Evolutionary conservation across 2,797 vertebrate species (phyloP).

Genomic region (Micrastur ruficollis): DNA sequence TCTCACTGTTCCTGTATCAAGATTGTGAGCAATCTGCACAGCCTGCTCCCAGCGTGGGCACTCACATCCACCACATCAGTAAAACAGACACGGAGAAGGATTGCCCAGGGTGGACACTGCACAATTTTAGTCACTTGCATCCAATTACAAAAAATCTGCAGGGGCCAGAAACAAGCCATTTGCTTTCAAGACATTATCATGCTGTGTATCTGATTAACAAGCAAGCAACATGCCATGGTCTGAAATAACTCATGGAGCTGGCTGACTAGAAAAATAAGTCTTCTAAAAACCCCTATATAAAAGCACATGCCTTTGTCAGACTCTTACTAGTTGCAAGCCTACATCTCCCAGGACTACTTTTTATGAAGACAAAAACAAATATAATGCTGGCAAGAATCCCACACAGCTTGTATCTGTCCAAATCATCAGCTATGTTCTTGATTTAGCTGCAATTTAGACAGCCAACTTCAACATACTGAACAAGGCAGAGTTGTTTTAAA

Average conservation of each 20-base stretch:
- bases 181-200: not conserved
- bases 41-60: not conserved
- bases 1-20: not conserved
- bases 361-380: conserved; percentile 15
- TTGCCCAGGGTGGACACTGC: not conserved
- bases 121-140: not conserved
- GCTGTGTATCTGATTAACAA: not conserved
- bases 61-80: not conserved
- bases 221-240: not conserved
- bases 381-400: not conserved
- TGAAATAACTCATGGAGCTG: conserved; percentile 20
- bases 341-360: not conserved
- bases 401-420: not conserved
- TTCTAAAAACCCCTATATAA: not conserved
- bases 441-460: conserved; percentile 10
- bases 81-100: not conserved
- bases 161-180: not conserved
- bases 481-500: not conserved
- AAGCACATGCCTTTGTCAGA: not conserved
- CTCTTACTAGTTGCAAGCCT: not conserved
- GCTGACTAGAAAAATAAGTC: not conserved
- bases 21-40: not conserved
- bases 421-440: conserved; percentile 23
- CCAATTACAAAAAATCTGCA: not conserved
- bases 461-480: not conserved